Percentiles rank a stretch among this genome's conserved stretches.
phyloP scores from a whole-genome alignment of 2,113 vertebrate genomes.

The Barbus barbus region DNA sequence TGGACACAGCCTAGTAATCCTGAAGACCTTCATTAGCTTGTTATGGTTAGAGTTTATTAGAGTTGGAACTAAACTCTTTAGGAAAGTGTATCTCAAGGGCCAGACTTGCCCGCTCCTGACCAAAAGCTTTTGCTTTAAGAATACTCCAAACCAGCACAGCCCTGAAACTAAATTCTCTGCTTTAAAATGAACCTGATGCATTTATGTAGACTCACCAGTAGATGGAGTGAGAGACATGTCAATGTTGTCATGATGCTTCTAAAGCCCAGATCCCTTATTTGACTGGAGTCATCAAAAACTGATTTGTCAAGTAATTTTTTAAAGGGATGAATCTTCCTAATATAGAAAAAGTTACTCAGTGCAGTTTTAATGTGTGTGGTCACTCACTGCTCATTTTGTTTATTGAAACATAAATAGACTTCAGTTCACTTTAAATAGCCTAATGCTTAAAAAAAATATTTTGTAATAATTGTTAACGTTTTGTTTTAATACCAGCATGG shows the following conservation, averaged over 20 bases:
- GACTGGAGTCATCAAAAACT: neutral
- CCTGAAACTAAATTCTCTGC: neutral
- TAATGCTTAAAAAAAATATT: too few species aligned
- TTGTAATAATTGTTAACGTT: too few species aligned
- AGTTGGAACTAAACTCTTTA: neutral
- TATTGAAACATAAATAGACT: too few species aligned
- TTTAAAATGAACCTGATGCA: neutral
- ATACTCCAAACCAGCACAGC: neutral
- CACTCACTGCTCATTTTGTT: neutral
- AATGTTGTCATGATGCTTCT: neutral
- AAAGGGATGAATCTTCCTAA: neutral
- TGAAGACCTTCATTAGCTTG: too few species aligned
- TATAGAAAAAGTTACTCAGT: too few species aligned
- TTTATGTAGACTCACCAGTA: neutral
- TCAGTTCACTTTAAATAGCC: too few species aligned
- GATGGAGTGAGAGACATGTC: neutral
- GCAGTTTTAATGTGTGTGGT: neutral
- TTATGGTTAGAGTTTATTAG: neutral
- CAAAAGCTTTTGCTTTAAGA: neutral
- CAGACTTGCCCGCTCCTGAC: neutral
- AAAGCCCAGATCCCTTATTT: neutral
- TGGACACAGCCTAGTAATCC: too few species aligned
- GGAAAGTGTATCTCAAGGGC: neutral
- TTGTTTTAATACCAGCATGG: too few species aligned
- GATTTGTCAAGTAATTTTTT: neutral